phyloP scores from a whole-genome alignment of 2,797 vertebrate genomes.

The Hippocampus kuda region DNA sequence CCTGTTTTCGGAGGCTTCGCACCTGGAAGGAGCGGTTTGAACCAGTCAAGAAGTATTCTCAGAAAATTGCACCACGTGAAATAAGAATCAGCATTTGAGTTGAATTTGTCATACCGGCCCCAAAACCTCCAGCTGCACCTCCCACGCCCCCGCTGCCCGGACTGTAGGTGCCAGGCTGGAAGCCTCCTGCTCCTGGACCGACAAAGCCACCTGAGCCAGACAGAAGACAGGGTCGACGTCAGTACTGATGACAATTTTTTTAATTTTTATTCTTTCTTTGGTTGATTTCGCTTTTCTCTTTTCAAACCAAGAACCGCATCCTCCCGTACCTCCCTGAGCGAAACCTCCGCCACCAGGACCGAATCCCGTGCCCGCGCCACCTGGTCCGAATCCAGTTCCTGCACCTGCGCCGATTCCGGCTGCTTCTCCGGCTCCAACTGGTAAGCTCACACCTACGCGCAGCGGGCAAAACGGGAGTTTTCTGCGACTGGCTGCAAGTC shows the following conservation, averaged over 20 bases:
- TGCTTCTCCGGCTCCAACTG: slow-evolving; percentile 52
- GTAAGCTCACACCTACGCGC: slow-evolving; percentile 61
- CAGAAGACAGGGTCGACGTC: not conserved
- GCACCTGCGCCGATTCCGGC: slow-evolving; percentile 45
- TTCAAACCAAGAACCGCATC: slow-evolving; percentile 13
- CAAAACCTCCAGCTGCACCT: slow-evolving; percentile 21
- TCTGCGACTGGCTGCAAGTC: not conserved
- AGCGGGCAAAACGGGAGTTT: not conserved
- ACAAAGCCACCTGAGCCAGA: slow-evolving; percentile 35
- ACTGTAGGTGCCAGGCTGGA: slow-evolving; percentile 26
- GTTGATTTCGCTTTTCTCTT: too few species aligned
- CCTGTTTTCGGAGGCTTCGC: slow-evolving; percentile 58
- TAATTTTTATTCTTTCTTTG: too few species aligned
- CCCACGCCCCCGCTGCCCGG: slow-evolving; percentile 23
- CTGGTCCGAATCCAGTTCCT: slow-evolving; percentile 42
- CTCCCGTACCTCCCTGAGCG: slow-evolving; percentile 40
- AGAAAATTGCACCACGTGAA: not conserved
- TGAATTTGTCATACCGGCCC: slow-evolving; percentile 36
- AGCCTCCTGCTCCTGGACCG: slow-evolving; percentile 40
- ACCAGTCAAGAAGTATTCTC: not conserved
- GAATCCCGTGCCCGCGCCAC: slow-evolving; percentile 42
- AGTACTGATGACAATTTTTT: not conserved
- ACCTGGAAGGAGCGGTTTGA: slow-evolving; percentile 25
- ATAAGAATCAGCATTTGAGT: not conserved
- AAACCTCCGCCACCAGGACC: slow-evolving; percentile 42